Percentiles rank a stretch among this genome's conserved stretches.
Conservation (phyloP, 2,113 vertebrate genomes). For the Rhagologus leucostigma region DNA sequence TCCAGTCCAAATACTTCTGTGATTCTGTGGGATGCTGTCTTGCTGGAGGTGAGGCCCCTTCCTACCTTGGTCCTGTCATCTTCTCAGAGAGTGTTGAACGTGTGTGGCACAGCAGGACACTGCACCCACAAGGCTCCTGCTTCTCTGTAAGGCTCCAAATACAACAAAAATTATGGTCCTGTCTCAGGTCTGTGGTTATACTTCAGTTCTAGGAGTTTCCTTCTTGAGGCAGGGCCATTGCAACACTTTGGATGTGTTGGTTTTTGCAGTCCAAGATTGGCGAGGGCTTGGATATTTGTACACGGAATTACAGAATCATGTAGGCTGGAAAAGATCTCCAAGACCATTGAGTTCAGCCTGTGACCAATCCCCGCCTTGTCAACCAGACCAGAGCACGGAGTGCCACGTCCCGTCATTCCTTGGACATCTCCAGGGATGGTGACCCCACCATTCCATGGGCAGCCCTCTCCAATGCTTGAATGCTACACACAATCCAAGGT, state of each 20-base stretch:
- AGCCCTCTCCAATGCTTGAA: neutral
- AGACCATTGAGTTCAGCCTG: neutral
- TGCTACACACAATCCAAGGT: fast-evolving
- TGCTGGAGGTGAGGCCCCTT: neutral
- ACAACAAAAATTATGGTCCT: neutral
- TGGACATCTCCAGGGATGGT: neutral
- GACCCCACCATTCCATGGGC: neutral
- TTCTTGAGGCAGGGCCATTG: neutral
- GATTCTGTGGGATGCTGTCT: neutral
- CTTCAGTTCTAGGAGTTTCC: neutral
- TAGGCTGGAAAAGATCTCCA: neutral
- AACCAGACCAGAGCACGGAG: neutral
- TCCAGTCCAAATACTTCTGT: neutral
- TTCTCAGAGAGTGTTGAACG: neutral
- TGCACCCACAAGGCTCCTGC: neutral
- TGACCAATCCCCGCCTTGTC: neutral
- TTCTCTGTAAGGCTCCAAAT: neutral
- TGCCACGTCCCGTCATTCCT: fast-evolving
- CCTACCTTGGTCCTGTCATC: neutral
- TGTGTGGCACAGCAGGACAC: neutral
- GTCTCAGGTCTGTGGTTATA: neutral
- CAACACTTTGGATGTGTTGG: neutral
- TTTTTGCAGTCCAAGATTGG: fast-evolving
- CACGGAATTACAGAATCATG: neutral
- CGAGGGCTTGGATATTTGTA: neutral